A percentile compares a stretch with the other conserved stretches of the same genome.
phyloP scores from a whole-genome alignment of 2,888 invertebrate genomes.

The Linhomoeus sp. region DNA sequence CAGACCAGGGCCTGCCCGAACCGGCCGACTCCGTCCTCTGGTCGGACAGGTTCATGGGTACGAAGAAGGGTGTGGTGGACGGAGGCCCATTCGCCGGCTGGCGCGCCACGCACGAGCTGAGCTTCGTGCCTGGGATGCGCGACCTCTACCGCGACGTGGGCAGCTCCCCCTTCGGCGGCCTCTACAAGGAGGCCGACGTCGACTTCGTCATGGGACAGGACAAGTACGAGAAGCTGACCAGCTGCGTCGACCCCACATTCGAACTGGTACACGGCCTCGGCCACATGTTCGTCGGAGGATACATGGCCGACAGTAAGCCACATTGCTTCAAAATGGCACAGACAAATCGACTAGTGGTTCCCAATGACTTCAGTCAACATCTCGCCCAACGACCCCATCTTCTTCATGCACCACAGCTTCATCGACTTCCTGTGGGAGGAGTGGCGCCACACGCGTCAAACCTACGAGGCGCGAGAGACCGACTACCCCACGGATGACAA shows the following conservation, averaged over 20 bases:
- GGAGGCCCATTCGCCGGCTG: slow-evolving; percentile 28
- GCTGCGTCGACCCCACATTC: slow-evolving; percentile 13
- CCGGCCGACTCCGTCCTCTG: slow-evolving; percentile 18
- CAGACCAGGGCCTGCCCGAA: slow-evolving; percentile 16
- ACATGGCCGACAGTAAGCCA: slow-evolving; percentile 11
- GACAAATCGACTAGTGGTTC: no score
- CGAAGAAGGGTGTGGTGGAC: slow-evolving; percentile 21
- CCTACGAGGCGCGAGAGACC: neutral
- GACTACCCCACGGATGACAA: slow-evolving; percentile 4
- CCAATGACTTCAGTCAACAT: slow-evolving; percentile 8
- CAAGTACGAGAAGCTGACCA: slow-evolving; percentile 5
- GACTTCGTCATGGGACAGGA: neutral
- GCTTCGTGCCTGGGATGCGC: slow-evolving; percentile 2
- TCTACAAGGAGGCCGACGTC: slow-evolving; percentile 3
- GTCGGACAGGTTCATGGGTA: slow-evolving; percentile 17
- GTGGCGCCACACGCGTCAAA: slow-evolving; percentile 16
- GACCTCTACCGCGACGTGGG: slow-evolving; percentile 3
- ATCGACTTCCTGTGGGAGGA: slow-evolving; percentile 28
- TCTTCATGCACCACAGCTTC: slow-evolving; percentile 29
- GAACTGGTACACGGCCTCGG: slow-evolving; percentile 16
- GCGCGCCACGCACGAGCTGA: slow-evolving; percentile 15
- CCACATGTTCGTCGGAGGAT: slow-evolving; percentile 17
- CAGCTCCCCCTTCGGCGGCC: slow-evolving; percentile 4
- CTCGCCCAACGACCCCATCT: slow-evolving; percentile 29
- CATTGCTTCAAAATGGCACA: no score